Evolutionary conservation across 92 coral and sea anemone species (phyloP).

Genomic region (Anthopleura xanthogrammica): DNA sequence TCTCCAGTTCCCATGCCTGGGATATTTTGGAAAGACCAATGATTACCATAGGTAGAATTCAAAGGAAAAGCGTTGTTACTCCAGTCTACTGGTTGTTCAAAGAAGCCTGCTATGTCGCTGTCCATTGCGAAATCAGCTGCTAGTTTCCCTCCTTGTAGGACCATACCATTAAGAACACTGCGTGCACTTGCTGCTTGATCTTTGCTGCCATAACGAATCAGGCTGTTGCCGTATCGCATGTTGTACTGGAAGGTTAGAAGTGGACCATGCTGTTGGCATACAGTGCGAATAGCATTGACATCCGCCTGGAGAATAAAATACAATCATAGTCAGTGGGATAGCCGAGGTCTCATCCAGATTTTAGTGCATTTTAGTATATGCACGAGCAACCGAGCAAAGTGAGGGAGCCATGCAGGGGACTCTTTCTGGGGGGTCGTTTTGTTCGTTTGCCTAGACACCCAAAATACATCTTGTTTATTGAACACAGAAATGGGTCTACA

Average conservation of each 20-base stretch:
- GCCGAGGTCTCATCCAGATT: too few relatives aligned
- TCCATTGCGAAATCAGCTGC: conserved; percentile 96
- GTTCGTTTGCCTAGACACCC: too few relatives aligned
- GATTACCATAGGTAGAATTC: conserved; percentile 57
- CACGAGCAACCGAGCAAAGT: too few relatives aligned
- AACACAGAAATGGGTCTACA: too few relatives aligned
- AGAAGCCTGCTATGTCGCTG: conserved; percentile 94
- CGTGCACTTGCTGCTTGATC: conserved; percentile 93
- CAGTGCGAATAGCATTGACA: conserved; percentile 70
- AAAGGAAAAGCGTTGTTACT: conserved; percentile 65
- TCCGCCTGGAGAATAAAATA: conserved; percentile 64
- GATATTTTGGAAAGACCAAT: conserved; percentile 68
- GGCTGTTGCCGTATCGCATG: conserved; percentile 94
- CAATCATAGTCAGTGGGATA: too few relatives aligned
- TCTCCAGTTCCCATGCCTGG: conserved; percentile 29
- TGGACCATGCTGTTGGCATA: conserved; percentile 95
- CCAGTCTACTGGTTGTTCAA: conserved; percentile 98
- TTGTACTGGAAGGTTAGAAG: conserved; percentile 89
- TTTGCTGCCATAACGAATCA: conserved; percentile 93
- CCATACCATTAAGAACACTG: conserved; percentile 66
- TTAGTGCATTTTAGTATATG: too few relatives aligned
- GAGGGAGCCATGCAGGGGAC: too few relatives aligned
- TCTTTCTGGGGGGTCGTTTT: too few relatives aligned
- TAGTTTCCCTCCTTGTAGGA: conserved; percentile 62
- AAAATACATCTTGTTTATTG: too few relatives aligned